These are phyloP conservation scores for Dorcus hopei DNA, from an alignment of 2,888 invertebrate genomes.

Conservation along the genomic window DNA sequence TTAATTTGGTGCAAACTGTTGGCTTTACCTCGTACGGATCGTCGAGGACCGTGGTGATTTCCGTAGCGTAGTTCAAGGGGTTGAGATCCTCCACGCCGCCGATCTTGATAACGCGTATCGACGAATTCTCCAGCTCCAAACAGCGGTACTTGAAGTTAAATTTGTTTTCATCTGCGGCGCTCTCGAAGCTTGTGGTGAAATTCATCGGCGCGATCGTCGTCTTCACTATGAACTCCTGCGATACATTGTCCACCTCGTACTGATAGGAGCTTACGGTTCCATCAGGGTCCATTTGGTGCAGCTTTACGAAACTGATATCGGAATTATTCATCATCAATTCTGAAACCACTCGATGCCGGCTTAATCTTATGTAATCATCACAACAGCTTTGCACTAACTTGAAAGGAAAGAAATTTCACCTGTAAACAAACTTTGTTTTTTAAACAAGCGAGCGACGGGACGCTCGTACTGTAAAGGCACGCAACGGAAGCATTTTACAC, in stretches of 20 bases:
- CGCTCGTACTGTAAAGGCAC: too few relatives aligned
- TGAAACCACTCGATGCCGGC: slow-evolving; percentile 38
- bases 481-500: too few relatives aligned
- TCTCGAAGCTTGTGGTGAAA: slow-evolving; percentile 6
- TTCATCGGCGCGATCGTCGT: slow-evolving; percentile 26
- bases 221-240: slow-evolving; percentile 36
- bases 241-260: slow-evolving; percentile 37
- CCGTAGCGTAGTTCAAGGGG: slow-evolving; percentile 31
- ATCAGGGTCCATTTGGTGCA: slow-evolving; percentile 35
- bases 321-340: slow-evolving; percentile 33
- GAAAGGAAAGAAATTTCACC: neutral
- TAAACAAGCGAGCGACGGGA: neutral
- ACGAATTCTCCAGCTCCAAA: slow-evolving; percentile 32
- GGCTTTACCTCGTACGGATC: slow-evolving; percentile 24
- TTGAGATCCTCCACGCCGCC: slow-evolving; percentile 35
- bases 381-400: slow-evolving; percentile 36
- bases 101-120: slow-evolving; percentile 33
- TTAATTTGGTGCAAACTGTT: slow-evolving; percentile 4
- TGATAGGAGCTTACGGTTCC: slow-evolving; percentile 32
- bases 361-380: slow-evolving; percentile 31
- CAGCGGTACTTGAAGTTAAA: slow-evolving; percentile 31
- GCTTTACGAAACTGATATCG: slow-evolving; percentile 38
- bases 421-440: slow-evolving; percentile 18
- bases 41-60: slow-evolving; percentile 23
- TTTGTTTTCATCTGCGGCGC: slow-evolving; percentile 16